Percentiles rank a stretch among this genome's conserved stretches.
Evolutionary conservation across 1,140 invertebrate species (phyloP).

Genomic region (Papilio polyxenes): DNA sequence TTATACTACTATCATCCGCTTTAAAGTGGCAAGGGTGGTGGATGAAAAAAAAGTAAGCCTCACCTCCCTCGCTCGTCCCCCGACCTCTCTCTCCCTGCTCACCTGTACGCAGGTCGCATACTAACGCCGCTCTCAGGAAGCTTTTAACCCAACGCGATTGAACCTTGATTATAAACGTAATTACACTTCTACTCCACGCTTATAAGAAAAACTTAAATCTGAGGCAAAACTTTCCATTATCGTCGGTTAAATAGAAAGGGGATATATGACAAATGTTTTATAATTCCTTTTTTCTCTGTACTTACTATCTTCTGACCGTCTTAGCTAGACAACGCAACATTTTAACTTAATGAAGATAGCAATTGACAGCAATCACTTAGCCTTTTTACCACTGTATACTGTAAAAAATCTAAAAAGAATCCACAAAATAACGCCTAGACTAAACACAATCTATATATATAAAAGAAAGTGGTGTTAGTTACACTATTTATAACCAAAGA

Average conservation of each 20-base stretch:
- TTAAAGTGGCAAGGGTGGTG: slow-evolving; percentile 44
- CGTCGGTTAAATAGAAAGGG: not conserved
- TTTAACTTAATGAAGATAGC: too few relatives aligned
- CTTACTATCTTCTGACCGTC: too few relatives aligned
- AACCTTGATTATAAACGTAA: slow-evolving; percentile 36
- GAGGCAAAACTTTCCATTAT: not conserved
- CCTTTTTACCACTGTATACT: too few relatives aligned
- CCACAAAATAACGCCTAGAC: too few relatives aligned
- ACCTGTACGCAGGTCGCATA: slow-evolving; percentile 46
- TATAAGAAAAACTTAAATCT: slow-evolving; percentile 34
- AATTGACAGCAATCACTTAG: too few relatives aligned
- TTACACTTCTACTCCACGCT: slow-evolving; percentile 16
- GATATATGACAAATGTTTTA: too few relatives aligned
- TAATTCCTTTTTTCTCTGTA: too few relatives aligned
- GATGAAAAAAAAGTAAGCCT: slow-evolving; percentile 49
- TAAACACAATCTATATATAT: too few relatives aligned
- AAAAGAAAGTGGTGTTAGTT: too few relatives aligned
- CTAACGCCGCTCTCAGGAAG: slow-evolving; percentile 41
- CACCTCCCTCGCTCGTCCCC: slow-evolving; percentile 17
- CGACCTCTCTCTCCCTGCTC: not conserved
- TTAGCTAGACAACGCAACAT: too few relatives aligned
- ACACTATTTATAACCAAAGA: too few relatives aligned
- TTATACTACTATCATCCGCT: slow-evolving; percentile 44
- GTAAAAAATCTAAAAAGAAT: too few relatives aligned
- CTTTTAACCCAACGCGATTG: slow-evolving; percentile 14